phyloP scores from a whole-genome alignment of 1,140 invertebrate species.

The Euglossa dilemma region DNA sequence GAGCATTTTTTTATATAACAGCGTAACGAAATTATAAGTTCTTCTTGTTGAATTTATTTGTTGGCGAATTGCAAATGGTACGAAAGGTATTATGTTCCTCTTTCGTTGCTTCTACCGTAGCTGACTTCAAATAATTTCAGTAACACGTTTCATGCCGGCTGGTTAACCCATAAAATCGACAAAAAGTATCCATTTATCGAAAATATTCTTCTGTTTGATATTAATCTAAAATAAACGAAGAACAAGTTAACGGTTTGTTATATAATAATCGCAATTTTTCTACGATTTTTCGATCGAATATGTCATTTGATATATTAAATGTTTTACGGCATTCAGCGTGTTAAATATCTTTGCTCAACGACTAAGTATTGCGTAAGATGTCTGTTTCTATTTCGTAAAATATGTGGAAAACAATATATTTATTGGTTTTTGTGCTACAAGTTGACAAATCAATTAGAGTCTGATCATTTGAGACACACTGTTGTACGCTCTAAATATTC shows the following conservation, averaged over 20 bases:
- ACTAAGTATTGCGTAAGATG: neutral
- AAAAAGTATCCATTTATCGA: neutral
- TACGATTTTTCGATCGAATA: neutral
- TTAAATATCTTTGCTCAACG: slow-evolving; percentile 24
- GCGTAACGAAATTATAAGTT: neutral
- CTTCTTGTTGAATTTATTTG: neutral
- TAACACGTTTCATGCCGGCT: neutral
- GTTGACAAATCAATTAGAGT: neutral
- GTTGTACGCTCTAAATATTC: slow-evolving; percentile 19
- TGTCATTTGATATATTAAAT: neutral
- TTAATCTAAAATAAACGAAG: neutral
- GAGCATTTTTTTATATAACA: neutral
- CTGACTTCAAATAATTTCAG: neutral
- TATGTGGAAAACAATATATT: neutral
- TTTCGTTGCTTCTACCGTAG: neutral
- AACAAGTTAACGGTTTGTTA: neutral
- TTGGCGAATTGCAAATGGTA: neutral
- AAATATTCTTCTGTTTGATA: neutral
- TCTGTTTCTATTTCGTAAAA: neutral
- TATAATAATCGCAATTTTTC: neutral
- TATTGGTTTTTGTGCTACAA: neutral
- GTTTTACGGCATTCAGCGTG: neutral
- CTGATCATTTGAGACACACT: neutral
- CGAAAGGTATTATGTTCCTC: slow-evolving; percentile 2
- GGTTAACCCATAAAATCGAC: neutral